phyloP scores from a whole-genome alignment of 2,888 invertebrate species.

The Entomobrya proxima region DNA sequence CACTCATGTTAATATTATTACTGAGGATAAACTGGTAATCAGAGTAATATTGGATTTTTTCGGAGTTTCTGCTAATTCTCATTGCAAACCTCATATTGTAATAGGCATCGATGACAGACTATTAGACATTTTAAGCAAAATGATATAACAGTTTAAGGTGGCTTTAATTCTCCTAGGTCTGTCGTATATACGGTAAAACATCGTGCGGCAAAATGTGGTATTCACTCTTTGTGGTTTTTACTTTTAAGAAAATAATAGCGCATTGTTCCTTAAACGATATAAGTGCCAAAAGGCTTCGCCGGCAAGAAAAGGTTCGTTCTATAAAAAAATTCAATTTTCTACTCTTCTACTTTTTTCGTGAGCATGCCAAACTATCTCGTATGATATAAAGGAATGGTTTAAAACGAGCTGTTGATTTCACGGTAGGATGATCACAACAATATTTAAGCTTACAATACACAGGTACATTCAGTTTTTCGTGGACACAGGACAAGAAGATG shows the following conservation, averaged over 20 bases:
- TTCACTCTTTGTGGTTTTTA: background rate
- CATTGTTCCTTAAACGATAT: background rate
- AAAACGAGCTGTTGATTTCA: constrained; percentile 44
- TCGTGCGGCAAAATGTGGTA: background rate
- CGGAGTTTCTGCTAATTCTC: too few relatives aligned
- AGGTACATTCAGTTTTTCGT: constrained; percentile 38
- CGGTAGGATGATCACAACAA: constrained; percentile 54
- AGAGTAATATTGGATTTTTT: too few relatives aligned
- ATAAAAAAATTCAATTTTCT: constrained; percentile 20
- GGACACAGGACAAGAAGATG: background rate
- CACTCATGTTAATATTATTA: too few relatives aligned
- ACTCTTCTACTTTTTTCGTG: constrained; percentile 7
- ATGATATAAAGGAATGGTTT: background rate
- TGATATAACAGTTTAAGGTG: too few relatives aligned
- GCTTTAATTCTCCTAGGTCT: too few relatives aligned
- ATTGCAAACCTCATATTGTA: too few relatives aligned
- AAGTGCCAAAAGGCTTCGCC: background rate
- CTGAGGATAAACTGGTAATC: too few relatives aligned
- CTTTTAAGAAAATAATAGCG: background rate
- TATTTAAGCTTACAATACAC: too few relatives aligned
- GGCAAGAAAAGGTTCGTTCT: background rate
- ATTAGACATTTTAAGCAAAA: too few relatives aligned
- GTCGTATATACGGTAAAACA: background rate
- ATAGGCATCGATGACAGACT: too few relatives aligned
- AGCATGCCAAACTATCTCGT: background rate